These are phyloP conservation scores for Apogon hyalosoma DNA, from an alignment of 2,797 vertebrate species.

Conservation along the genomic window DNA sequence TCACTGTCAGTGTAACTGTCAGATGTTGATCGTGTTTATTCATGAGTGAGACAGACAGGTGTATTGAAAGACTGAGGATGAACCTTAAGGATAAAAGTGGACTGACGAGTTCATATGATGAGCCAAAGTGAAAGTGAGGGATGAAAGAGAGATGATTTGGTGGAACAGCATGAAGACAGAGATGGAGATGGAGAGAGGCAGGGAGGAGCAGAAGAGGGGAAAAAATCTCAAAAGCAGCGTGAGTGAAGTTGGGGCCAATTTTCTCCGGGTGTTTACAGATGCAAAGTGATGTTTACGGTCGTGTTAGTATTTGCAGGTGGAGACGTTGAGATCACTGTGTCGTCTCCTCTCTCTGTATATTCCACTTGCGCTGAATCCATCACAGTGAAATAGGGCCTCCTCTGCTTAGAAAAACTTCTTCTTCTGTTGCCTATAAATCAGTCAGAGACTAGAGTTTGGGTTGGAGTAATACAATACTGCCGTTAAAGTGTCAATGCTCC, in stretches of 20 bases:
- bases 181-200: conserved; percentile 20
- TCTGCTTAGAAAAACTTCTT: conserved; percentile 52
- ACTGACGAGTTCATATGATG: conserved; percentile 1
- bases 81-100: conserved; percentile 4
- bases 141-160: conserved; percentile 33
- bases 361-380: conserved; percentile 11
- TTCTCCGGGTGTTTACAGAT: conserved; percentile 57
- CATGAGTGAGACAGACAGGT: conserved; percentile 5
- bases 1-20: conserved; percentile 33
- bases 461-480: conserved; percentile 9
- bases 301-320: conserved; percentile 72
- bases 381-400: conserved; percentile 53
- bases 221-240: conserved; percentile 15
- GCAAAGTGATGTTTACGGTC: conserved; percentile 65
- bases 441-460: conserved; percentile 32
- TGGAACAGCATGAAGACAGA: conserved; percentile 11
- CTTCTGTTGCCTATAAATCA: conserved; percentile 62
- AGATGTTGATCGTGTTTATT: conserved; percentile 17
- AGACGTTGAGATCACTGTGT: conserved; percentile 50
- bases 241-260: conserved; percentile 33
- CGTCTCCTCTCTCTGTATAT: conserved; percentile 45
- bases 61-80: background rate
- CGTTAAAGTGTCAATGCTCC: conserved; percentile 48
- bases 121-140: conserved; percentile 45
- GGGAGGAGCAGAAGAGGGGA: background rate